Base-by-base conservation (phyloP, 2,797 vertebrate genomes). In the Steatocranus sp. region DNA sequence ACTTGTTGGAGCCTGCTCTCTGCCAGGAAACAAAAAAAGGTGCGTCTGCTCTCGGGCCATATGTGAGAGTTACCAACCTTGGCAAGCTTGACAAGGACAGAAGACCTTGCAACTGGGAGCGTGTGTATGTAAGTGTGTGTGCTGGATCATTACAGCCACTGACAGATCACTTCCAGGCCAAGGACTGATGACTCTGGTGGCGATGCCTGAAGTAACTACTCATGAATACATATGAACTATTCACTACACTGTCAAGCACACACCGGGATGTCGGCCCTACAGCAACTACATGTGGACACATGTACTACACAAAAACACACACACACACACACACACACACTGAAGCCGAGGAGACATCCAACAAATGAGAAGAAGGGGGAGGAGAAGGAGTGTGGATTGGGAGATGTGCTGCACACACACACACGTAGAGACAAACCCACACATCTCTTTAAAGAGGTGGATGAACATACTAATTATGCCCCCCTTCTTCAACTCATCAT, bases 391-490 rank as follows among this genome's bases (percentile, higher is more conserved):
- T 79, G 79, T 48, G 73, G 54, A 78, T 18, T 53, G 77, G 73
- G 81, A 87, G 48, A 84, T 74, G 80, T 18, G 74, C 78, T 36
- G 32, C 56, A 20, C 61, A 38, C n/a, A 27, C 5, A 30, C 61
- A 68, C 36, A 68, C 63, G 25, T 0, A 23, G 32, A 63, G 61
- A 78, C n/a, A 77, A 50, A 83, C 70, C 53, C 76, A 77, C 82
- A 78, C 53, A 74, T 20, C 23, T 85, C 79, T 87, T 81, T 79
- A 87, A 76, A 87, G 85, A 84, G 84, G 78, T 90, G 87, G 83
- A 80, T 86, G 90, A 91, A 89, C 91, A 89, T 90, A 89, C 87
- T 90, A 94, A 93, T 94, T 91, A 93, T 56, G 61, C 61, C 85
- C 75, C 77, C 83, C 84, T 41, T 41, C 75, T 87, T 90, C 89